Percentiles rank a stretch among this genome's conserved stretches.
Conservation (phyloP, 2,113 vertebrate genomes). For the Gavia stellata region DNA sequence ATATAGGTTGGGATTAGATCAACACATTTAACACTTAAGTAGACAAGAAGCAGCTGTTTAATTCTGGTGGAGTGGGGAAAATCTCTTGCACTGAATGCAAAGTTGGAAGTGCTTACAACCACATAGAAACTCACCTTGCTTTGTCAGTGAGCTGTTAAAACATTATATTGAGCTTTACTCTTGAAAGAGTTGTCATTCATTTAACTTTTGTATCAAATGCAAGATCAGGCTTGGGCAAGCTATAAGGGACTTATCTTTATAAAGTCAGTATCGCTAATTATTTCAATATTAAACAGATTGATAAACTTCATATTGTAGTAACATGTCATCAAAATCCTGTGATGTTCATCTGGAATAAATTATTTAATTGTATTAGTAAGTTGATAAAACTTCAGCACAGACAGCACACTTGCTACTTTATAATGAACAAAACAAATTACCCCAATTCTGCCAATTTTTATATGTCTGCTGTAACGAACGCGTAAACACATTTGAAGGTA, state of each 20-base stretch:
- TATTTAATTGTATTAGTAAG: neutral
- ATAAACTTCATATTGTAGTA: neutral
- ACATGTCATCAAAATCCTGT: neutral
- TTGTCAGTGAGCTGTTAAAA: neutral
- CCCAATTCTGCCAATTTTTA: neutral
- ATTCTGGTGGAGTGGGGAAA: neutral
- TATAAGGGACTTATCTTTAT: neutral
- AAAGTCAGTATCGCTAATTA: neutral
- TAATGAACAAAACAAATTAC: neutral
- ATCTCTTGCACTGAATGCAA: neutral
- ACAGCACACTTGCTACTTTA: neutral
- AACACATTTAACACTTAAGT: neutral
- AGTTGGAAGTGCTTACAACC: neutral
- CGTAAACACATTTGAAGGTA: neutral
- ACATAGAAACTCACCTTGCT: neutral
- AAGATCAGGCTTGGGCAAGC: neutral
- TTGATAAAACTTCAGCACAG: neutral
- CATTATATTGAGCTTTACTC: neutral
- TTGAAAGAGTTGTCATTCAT: neutral
- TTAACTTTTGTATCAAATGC: neutral
- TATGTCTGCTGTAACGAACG: neutral
- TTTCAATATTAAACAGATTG: neutral
- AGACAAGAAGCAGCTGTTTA: neutral
- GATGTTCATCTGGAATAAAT: neutral
- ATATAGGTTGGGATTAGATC: neutral